Conservation (phyloP, 1,140 invertebrate genomes). For the Goniozus legneri region DNA sequence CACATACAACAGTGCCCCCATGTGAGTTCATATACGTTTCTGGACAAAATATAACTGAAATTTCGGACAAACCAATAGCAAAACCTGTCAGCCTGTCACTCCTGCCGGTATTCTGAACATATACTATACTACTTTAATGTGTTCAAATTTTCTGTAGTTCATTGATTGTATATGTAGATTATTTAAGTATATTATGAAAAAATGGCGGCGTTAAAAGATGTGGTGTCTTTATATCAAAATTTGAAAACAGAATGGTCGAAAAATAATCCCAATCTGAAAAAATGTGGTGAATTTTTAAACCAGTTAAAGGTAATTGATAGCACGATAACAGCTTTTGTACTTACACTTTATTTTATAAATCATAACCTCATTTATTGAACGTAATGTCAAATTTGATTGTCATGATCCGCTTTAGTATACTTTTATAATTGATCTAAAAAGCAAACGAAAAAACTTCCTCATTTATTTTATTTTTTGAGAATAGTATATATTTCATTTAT, state of each 20-base stretch:
- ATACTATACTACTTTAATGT: too few relatives aligned
- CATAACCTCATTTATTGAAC: conserved; percentile 32
- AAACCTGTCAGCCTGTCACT: too few relatives aligned
- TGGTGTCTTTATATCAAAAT: conserved; percentile 67
- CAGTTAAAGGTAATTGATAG: conserved; percentile 66
- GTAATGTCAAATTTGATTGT: conserved; percentile 43
- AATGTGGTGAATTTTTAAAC: conserved; percentile 69
- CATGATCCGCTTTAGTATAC: too few relatives aligned
- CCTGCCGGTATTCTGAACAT: too few relatives aligned
- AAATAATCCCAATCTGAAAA: conserved; percentile 64
- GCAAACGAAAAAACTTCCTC: conserved; percentile 7
- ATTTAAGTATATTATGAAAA: too few relatives aligned
- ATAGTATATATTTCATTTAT: conserved; percentile 7
- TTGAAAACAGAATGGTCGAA: conserved; percentile 72
- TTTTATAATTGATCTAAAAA: too few relatives aligned
- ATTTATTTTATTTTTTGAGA: conserved; percentile 19
- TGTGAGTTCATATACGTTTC: too few relatives aligned
- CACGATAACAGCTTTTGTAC: conserved; percentile 12
- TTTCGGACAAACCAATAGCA: too few relatives aligned
- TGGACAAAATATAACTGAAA: too few relatives aligned
- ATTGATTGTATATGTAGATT: too few relatives aligned
- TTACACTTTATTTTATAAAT: conserved; percentile 21
- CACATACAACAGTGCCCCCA: too few relatives aligned
- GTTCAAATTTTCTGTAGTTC: too few relatives aligned
- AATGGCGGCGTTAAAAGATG: conserved; percentile 65